Evolutionary conservation across 2,888 invertebrate genomes (phyloP), one percentile per base, ranked within the genome.

Genomic region (Eupeodes luniger): DNA sequence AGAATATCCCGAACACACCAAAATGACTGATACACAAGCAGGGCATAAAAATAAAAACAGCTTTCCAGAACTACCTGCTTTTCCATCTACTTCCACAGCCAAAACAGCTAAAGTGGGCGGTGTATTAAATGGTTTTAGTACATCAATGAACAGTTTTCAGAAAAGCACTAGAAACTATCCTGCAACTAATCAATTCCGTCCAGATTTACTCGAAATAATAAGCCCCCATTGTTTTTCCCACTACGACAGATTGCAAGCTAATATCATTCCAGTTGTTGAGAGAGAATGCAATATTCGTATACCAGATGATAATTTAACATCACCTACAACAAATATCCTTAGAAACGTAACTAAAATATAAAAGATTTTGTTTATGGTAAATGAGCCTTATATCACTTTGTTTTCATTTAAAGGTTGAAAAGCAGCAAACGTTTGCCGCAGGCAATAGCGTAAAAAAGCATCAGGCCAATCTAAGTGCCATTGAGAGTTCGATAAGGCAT

Each of bases 201-300:
- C 98, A 92, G 98, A 98, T 92, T 94, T 97, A 34, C 96, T 98
- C 95, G 96, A 97, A 67, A 94, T 98, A 34, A 57, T 14, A 57
- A 57, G 11, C 12, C 57, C 57, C 57, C 27, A 57, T 2, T 57
- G 57, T 34, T 57, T 57, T 27, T 57, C 57, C 12, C 4, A 12
- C 7, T 57, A 14, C 34, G 57, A 57, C 12, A 57, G 27, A 14
- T 57, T 80, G 2, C 78, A 70, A 34, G 19, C 70, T 16, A 80
- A 74, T 11, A 72, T 72, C 27, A 75, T 66, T 2, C 53, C 77
- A 12, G 14, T 81, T 0, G 36, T 69, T 53, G 81, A 75, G 11
- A 51, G 61, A 70, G 55, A 64, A 9, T 9, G 44, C 1, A 69
- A 44, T 14, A 61, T 55, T 6, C 62, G 51, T 27, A 34, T 51